Base-by-base conservation (phyloP, 2,888 invertebrate species). In the Eulithis prunata region DNA sequence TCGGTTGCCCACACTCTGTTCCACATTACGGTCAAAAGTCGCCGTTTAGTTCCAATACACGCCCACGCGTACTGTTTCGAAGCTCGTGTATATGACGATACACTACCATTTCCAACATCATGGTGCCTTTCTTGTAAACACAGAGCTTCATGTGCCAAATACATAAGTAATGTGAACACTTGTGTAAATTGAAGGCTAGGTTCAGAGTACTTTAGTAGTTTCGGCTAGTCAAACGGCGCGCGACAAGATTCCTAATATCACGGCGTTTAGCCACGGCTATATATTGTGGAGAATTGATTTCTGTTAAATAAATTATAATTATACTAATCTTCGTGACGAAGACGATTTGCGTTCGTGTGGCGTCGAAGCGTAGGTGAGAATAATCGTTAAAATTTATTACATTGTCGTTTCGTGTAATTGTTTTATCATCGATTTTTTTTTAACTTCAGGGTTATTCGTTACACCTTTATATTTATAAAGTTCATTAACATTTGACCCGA, bases 1-100 rank as follows among this genome's bases (percentile, higher is more conserved):
- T 72, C 73, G 68, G 72, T 76, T 75, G 74, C 72, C 75, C 75
- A 75, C 81, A 76, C 76, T 75, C 14, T 51, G 62, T 52, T 68
- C 70, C 76, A 73, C 72, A 76, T 74, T 73, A 69, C 78, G 80
- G 82, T 83, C 82, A 83, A 83, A 77, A 79, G 73, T 74, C 71
- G 71, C 56, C 62, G 65, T 55, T 64, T 66, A 55, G 78, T 77
- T 81, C 75, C 71, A 61, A 70, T 64, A 63, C 68, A 71, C 74
- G 73, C 79, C 76, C 71, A 76, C 79, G 69, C 70, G n/a, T 46
- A 21, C 13, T 47, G 56, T 66, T 49, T 49, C 43, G 52, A 63
- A 60, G 64, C 67, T 69, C 56, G 62, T 55, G 60, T 64, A 52
- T 28, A 28, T 47, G 14, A 13, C 38, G 13, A 58, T 47, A 59